Conservation (phyloP, 2,888 invertebrate genomes). For the Eupeodes luniger region DNA sequence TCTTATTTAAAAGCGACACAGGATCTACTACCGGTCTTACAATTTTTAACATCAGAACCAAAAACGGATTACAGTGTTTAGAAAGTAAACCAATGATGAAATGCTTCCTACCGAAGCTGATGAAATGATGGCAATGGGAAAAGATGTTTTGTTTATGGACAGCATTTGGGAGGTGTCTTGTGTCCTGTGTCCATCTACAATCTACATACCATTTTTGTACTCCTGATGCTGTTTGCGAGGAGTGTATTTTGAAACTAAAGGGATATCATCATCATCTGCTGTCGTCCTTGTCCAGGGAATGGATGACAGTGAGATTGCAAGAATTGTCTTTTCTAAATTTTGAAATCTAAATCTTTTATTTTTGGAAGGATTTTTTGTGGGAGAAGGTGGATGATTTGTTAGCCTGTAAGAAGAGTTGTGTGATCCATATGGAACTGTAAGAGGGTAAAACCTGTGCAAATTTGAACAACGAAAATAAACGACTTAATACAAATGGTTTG, state of each 20-base stretch:
- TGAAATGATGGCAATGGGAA: conserved; percentile 33
- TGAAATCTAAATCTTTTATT: conserved; percentile 50
- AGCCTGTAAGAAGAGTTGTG: conserved; percentile 14
- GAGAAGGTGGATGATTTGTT: conserved; percentile 60
- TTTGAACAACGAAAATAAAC: conserved; percentile 38
- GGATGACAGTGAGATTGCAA: conserved; percentile 39
- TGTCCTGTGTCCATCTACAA: conserved; percentile 21
- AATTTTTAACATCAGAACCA: conserved; percentile 48
- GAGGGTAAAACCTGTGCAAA: conserved; percentile 39
- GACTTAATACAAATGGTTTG: conserved; percentile 6
- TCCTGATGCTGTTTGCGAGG: too few relatives aligned
- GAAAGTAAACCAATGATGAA: conserved; percentile 60
- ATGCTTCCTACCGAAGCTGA: conserved; percentile 35
- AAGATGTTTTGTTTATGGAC: conserved; percentile 60
- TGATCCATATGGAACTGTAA: conserved; percentile 38
- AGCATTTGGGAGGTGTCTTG: conserved; percentile 59
- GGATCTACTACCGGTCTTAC: conserved; percentile 35
- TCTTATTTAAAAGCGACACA: conserved; percentile 23
- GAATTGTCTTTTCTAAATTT: conserved; percentile 12
- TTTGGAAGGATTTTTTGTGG: conserved; percentile 53
- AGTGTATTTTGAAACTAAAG: conserved; percentile 25
- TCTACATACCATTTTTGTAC: conserved; percentile 18
- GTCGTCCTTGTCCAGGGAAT: conserved; percentile 7
- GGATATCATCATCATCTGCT: conserved; percentile 32
- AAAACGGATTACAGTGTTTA: conserved; percentile 65